Base-by-base conservation (phyloP, 2,113 vertebrate genomes). In the Tetrax tetrax region DNA sequence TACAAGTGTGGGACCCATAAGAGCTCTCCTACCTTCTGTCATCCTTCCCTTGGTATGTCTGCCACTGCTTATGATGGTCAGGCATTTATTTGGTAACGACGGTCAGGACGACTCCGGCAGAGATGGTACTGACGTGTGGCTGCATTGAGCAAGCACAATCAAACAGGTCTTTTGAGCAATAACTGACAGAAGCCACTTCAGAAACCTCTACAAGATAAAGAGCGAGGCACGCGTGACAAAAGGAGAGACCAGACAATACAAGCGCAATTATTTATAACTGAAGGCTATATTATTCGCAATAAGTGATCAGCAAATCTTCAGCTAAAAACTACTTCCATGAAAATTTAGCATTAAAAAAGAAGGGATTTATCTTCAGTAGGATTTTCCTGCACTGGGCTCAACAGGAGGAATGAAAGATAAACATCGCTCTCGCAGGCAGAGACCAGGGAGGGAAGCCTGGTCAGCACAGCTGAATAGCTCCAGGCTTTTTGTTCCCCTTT, bases 331-430 rank as follows among this genome's bases (percentile, higher is more conserved):
- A 10, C 51, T 87, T 71, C 81, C 4, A 3, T 64, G 61, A 29
- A 65, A 56, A 93, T 66, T 17, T 56, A 68, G 13, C 1, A 1
- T 70, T 90, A 37, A 16, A 66, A 80, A 74, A 72, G 19, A 50
- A 23, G n/a, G 47, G n/a, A 89, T 94, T 95, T 95, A 13, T 84
- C 56, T 78, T 74, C 50, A 35, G 43, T 6, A 33, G 69, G 64
- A 38, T 94, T 96, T 94, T 91, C 45, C 72, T 89, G 48, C 8
- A 0, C 33, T 61, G 87, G 43, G 41, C 65, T 94, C 69, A 57
- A 35, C 27, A 31, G 72, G 77, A 89, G 61, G 71, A 87, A 87
- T 79, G 74, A 64, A 84, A 93, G 72, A 83, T 53, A 94, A 97
- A 75, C 69, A 92, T 81, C 31, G 16, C 16, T 71, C 14, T 59